These are phyloP conservation scores for Drosophila sucinea DNA, from an alignment of 1,140 invertebrate genomes.

Conservation along the genomic window DNA sequence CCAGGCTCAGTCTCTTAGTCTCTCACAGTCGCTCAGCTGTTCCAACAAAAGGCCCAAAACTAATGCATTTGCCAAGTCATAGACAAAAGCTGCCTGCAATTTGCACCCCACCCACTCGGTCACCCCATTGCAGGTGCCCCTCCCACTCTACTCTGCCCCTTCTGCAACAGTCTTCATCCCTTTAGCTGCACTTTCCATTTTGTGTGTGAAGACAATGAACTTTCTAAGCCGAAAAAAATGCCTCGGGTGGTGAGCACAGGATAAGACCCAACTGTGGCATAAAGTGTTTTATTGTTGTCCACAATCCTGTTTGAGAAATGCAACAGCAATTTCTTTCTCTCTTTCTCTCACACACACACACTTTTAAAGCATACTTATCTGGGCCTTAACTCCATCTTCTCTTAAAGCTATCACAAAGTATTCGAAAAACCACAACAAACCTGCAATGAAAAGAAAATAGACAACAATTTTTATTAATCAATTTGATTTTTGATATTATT, in stretches of 20 bases:
- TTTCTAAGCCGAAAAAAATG: constrained; percentile 42
- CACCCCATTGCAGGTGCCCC: constrained; percentile 12
- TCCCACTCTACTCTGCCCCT: not conserved
- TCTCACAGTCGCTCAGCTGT: not conserved
- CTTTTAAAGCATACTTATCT: constrained; percentile 11
- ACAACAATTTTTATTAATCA: constrained; percentile 27
- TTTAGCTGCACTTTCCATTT: constrained; percentile 50
- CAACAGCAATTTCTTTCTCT: not conserved
- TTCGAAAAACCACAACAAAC: constrained; percentile 24
- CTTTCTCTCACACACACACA: too few relatives aligned
- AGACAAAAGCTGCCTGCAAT: constrained; percentile 52
- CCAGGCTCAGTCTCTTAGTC: constrained; percentile 8
- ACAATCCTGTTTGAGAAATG: constrained; percentile 26
- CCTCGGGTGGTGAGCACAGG: constrained; percentile 15
- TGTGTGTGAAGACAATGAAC: constrained; percentile 57
- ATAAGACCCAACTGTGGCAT: not conserved
- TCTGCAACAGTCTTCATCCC: constrained; percentile 7
- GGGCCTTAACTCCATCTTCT: not conserved
- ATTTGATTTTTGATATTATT: constrained; percentile 35
- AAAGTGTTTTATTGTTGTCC: constrained; percentile 12
- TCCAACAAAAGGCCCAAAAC: constrained; percentile 27
- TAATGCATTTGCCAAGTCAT: constrained; percentile 49
- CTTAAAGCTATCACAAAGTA: constrained; percentile 26
- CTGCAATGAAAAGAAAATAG: constrained; percentile 35
- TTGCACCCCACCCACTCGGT: constrained; percentile 45